Percentiles rank a stretch among this genome's conserved stretches.
phyloP scores from a whole-genome alignment of 2,797 vertebrate genomes.

The Notolepis coatsorum region DNA sequence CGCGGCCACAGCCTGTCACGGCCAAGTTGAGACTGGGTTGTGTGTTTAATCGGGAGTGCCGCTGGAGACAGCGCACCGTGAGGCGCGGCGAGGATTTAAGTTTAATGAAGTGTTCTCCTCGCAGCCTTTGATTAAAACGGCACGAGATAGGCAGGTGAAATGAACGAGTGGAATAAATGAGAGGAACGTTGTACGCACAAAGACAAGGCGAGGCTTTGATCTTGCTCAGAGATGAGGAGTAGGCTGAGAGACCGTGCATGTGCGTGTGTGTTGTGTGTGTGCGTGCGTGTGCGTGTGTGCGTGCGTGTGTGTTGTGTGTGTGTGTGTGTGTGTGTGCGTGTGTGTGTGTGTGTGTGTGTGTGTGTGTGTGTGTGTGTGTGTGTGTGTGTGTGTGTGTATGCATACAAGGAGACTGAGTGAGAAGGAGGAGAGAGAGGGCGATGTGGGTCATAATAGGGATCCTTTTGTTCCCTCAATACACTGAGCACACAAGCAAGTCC shows the following conservation, averaged over 20 bases:
- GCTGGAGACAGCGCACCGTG: too few species aligned
- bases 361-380: background rate
- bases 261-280: background rate
- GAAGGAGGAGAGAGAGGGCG: conserved; percentile 1
- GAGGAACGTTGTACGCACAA: conserved; percentile 57
- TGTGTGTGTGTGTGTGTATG: background rate
- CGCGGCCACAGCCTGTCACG: too few species aligned
- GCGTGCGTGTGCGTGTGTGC: background rate
- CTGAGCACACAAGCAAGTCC: conserved; percentile 1
- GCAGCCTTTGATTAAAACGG: conserved; percentile 62
- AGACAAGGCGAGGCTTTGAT: conserved; percentile 71
- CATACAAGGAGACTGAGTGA: background rate
- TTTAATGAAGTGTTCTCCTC: conserved; percentile 50
- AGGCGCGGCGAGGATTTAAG: too few species aligned
- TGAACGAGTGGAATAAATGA: conserved; percentile 67
- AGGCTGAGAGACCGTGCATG: conserved; percentile 30
- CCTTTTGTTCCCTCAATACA: conserved; percentile 32
- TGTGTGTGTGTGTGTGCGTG: conserved; percentile 1
- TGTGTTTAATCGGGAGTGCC: too few species aligned
- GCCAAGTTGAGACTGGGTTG: too few species aligned
- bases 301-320: background rate
- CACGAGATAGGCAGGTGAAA: conserved; percentile 43
- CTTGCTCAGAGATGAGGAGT: conserved; percentile 43
- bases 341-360: conserved; percentile 8
- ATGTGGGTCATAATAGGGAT: conserved; percentile 41